Conservation (phyloP, 2,888 invertebrate genomes). For the Magallana nippona region DNA sequence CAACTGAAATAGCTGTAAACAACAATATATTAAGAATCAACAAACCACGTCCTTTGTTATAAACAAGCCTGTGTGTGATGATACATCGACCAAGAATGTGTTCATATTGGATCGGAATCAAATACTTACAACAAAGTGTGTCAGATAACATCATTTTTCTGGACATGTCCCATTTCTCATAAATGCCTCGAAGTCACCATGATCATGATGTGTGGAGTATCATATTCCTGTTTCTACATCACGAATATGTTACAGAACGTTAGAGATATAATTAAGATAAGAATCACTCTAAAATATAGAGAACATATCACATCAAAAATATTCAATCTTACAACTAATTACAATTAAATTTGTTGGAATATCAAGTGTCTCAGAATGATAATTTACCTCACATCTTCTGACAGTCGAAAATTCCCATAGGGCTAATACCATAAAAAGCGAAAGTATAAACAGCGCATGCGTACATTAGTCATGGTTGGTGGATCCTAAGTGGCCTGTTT, state of each 20-base stretch:
- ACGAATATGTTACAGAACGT: too few relatives aligned
- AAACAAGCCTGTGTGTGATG: background rate
- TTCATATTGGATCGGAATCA: background rate
- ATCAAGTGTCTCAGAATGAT: background rate
- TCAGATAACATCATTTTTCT: background rate
- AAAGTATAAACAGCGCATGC: slow-evolving; percentile 23
- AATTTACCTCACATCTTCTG: background rate
- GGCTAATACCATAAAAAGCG: slow-evolving; percentile 22
- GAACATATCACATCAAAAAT: too few relatives aligned
- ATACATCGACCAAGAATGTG: slow-evolving; percentile 15
- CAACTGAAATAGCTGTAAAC: too few relatives aligned
- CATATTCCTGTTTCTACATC: too few relatives aligned
- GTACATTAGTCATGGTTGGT: background rate
- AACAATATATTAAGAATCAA: background rate
- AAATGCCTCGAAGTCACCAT: background rate
- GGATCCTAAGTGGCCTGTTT: background rate
- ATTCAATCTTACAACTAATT: background rate
- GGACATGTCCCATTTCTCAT: background rate
- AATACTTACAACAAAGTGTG: background rate
- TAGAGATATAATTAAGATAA: too few relatives aligned
- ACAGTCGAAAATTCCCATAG: background rate
- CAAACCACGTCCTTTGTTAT: background rate
- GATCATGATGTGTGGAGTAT: background rate
- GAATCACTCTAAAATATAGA: too few relatives aligned
- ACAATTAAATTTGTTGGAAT: background rate